phyloP scores from a whole-genome alignment of 1,140 invertebrate genomes.

The Drosophila malerkotliana region DNA sequence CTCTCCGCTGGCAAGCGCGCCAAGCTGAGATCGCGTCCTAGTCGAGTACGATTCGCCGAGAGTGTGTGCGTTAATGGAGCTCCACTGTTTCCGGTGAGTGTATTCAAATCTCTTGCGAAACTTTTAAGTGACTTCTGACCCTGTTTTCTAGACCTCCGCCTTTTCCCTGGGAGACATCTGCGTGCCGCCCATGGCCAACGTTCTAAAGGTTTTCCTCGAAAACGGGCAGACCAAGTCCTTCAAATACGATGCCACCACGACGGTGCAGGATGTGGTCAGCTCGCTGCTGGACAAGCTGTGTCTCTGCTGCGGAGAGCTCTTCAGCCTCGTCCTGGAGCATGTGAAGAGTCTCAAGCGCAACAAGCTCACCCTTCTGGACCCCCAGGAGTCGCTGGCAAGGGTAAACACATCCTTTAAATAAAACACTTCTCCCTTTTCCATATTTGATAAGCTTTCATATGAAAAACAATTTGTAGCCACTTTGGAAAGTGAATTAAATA shows the following conservation, averaged over 20 bases:
- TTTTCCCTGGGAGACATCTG: constrained; percentile 91
- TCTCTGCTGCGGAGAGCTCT: constrained; percentile 91
- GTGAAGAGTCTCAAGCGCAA: constrained; percentile 93
- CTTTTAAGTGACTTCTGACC: neutral
- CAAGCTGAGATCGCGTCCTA: constrained; percentile 91
- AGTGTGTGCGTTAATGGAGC: constrained; percentile 94
- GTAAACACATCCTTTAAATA: constrained; percentile 85
- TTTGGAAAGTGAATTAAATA: neutral
- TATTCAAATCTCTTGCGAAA: neutral
- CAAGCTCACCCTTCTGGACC: constrained; percentile 92
- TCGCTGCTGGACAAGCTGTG: constrained; percentile 94
- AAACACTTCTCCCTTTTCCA: neutral
- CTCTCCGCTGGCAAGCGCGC: constrained; percentile 94
- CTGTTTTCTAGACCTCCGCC: constrained; percentile 87
- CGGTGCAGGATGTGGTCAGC: constrained; percentile 92
- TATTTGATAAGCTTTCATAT: constrained; percentile 1
- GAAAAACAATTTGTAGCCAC: constrained; percentile 4
- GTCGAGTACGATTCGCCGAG: constrained; percentile 94
- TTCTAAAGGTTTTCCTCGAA: constrained; percentile 96
- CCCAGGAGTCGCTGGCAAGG: constrained; percentile 92
- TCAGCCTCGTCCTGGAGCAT: constrained; percentile 95
- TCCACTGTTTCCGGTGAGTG: constrained; percentile 89
- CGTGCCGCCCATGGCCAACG: constrained; percentile 95
- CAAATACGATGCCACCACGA: constrained; percentile 95
- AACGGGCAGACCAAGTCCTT: constrained; percentile 98